Conservation (phyloP, 2,113 vertebrate species). For the Pitta sordida region DNA sequence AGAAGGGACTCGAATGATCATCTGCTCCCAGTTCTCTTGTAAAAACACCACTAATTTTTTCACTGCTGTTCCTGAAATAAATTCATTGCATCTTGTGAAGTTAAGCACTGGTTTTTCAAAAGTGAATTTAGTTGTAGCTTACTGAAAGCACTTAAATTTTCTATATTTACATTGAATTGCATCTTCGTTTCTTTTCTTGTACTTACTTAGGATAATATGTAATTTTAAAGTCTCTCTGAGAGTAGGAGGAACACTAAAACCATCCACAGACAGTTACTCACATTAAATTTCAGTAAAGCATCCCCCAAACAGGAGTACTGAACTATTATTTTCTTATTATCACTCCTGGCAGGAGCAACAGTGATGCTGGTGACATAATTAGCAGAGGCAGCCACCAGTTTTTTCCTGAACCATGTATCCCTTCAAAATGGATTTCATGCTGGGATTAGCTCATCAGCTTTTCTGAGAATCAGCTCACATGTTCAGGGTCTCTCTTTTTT, state of each 20-base stretch:
- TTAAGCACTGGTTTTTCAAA: background rate
- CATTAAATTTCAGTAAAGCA: background rate
- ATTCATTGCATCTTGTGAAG: background rate
- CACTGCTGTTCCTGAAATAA: background rate
- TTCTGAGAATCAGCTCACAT: background rate
- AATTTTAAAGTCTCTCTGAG: background rate
- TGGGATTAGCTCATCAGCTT: background rate
- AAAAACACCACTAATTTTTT: background rate
- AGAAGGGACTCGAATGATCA: constrained; percentile 22
- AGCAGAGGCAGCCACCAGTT: background rate
- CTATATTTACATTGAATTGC: background rate
- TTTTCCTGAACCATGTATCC: background rate
- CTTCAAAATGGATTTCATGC: background rate
- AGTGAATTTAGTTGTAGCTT: background rate
- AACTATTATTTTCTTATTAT: background rate
- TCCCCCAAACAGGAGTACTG: background rate
- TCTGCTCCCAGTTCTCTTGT: background rate
- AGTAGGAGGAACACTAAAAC: background rate
- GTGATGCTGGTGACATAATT: background rate
- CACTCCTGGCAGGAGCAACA: background rate
- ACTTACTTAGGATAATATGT: background rate
- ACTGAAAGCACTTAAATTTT: background rate
- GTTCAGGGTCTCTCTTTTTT: background rate
- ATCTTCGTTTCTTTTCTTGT: background rate
- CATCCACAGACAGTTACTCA: background rate